These are phyloP conservation scores for Trichonephila clavipes DNA, from an alignment of 1,140 invertebrate genomes.

Conservation along the genomic window DNA sequence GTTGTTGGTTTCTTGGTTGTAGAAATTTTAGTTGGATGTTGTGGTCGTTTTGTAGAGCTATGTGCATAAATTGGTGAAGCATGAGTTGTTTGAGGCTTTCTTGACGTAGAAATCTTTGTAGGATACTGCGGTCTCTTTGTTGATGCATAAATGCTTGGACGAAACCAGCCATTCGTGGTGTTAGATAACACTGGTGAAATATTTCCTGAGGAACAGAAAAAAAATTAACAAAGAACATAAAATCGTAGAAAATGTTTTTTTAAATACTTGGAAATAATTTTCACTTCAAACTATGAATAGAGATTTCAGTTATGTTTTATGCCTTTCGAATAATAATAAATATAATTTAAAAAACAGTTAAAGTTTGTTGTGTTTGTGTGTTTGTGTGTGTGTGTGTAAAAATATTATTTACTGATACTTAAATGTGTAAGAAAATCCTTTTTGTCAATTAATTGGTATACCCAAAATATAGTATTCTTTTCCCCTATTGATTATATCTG, in stretches of 20 bases:
- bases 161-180: constrained; percentile 27
- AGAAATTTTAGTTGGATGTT: neutral
- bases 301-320: too few relatives aligned
- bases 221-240: neutral
- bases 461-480: too few relatives aligned
- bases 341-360: too few relatives aligned
- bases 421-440: too few relatives aligned
- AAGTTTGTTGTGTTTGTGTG: too few relatives aligned
- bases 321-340: too few relatives aligned
- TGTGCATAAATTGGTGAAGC: neutral
- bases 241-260: neutral
- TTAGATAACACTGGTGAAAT: neutral
- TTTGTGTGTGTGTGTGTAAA: too few relatives aligned
- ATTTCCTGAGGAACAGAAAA: neutral
- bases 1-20: neutral
- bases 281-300: neutral
- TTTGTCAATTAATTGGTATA: too few relatives aligned
- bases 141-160: neutral
- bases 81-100: constrained; percentile 17
- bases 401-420: too few relatives aligned
- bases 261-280: neutral
- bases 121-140: constrained; percentile 9
- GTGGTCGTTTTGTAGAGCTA: neutral
- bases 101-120: neutral
- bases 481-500: too few relatives aligned